Evolutionary conservation across 2,797 vertebrate genomes (phyloP), one percentile per base, ranked within the genome.

Genomic region (Schizopygopsis malacanthus): DNA sequence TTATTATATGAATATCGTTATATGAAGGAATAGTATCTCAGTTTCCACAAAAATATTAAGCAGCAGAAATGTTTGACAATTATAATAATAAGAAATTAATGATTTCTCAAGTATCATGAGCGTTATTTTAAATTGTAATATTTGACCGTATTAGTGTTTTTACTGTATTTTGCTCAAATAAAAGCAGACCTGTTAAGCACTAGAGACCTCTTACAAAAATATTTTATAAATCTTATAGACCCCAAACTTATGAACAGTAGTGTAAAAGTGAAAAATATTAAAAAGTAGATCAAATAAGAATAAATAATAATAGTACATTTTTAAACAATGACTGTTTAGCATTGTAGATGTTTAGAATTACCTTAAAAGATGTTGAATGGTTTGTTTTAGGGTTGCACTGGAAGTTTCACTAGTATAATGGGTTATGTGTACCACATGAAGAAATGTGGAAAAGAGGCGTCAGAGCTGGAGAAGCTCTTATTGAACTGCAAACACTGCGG

Each of bases 331-430:
- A 56, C 70, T 72, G 6, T 4, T 15, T 45, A 25, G 11, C 15
- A 22, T 76, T 37, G 2, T 54, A 0, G 37, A 43, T 79, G 54
- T 79, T 43, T 13, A 39, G 1, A 37, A 13, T 76, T 37, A 22
- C 0, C 10, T 67, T 67, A 67, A 67, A 47, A 73, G 22, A 5
- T 18, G 50, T 20, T 41, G 67, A 16, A 67, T 77, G 54, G n/a
- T 41, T 71, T 56, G 13, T 79, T 65, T 33, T 88, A 98, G 97
- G 97, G 97, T 88, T 99, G 98, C 79, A 95, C 83, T 0, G 97
- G 97, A 81, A 97, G 95, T 89, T 99, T 99, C 91, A 98, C 96
- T 86, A 99, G 97, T 92, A 96, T 99, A 86, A 97, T 98, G 97
- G 98, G 98, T 22, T 99, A 98, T 76, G 91, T 98, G 0, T 99